These are phyloP conservation scores for Cryptops parisi DNA, from an alignment of 2,888 invertebrate genomes.

Conservation along the genomic window DNA sequence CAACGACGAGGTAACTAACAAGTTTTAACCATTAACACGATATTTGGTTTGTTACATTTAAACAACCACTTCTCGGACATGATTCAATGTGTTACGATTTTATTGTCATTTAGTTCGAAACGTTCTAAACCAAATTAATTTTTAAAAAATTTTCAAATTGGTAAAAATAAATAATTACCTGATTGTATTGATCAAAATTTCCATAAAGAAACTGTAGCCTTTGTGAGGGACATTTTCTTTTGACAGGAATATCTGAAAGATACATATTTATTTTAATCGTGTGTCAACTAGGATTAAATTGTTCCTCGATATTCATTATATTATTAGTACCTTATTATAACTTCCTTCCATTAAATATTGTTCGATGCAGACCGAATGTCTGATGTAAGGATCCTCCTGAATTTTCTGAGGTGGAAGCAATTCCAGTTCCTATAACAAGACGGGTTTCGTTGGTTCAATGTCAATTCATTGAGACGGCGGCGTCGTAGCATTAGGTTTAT, in stretches of 20 bases:
- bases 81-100: too few species aligned
- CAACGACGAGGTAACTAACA: background rate
- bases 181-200: slow-evolving; percentile 86
- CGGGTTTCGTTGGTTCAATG: too few species aligned
- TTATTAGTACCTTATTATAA: slow-evolving; percentile 70
- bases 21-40: too few species aligned
- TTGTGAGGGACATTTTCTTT: slow-evolving; percentile 93
- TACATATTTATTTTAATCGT: background rate
- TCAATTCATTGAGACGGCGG: too few species aligned
- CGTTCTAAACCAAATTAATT: background rate
- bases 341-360: slow-evolving; percentile 99
- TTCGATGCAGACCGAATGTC: slow-evolving; percentile 86
- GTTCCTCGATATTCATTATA: slow-evolving; percentile 15
- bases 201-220: slow-evolving; percentile 92
- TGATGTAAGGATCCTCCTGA: slow-evolving; percentile 82
- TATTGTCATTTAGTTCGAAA: too few species aligned
- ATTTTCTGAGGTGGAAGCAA: slow-evolving; percentile 80
- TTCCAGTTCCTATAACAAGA: slow-evolving; percentile 58
- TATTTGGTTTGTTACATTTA: too few species aligned
- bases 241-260: slow-evolving; percentile 57
- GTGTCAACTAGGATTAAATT: too few species aligned
- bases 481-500: too few species aligned
- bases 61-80: too few species aligned
- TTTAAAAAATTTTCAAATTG: background rate
- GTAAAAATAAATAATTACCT: slow-evolving; percentile 35